Percentiles rank a stretch among this genome's conserved stretches.
Conservation (phyloP, 1,140 invertebrate genomes). For the Aphelinus certus region DNA sequence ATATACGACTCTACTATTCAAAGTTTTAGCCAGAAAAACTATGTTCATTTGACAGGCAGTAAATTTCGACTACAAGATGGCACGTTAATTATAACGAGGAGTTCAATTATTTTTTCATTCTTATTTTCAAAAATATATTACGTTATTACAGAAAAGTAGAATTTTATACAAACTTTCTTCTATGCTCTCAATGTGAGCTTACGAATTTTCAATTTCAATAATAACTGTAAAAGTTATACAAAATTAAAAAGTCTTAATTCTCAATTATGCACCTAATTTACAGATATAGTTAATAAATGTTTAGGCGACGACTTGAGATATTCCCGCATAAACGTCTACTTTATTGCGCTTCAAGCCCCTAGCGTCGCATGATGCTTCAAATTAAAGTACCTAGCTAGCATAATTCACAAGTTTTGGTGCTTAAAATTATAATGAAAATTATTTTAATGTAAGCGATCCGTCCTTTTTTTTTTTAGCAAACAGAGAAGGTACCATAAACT, state of each 20-base stretch:
- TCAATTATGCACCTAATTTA: conserved; percentile 37
- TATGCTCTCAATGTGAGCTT: conserved; percentile 32
- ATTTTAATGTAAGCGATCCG: conserved; percentile 21
- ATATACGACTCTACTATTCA: conserved; percentile 1
- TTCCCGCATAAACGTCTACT: conserved; percentile 20
- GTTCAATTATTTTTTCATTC: conserved; percentile 23
- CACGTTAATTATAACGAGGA: conserved; percentile 34
- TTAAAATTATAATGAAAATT: conserved; percentile 34
- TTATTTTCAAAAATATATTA: conserved; percentile 36
- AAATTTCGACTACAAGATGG: conserved; percentile 29
- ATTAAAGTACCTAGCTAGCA: conserved; percentile 38
- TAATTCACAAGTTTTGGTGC: conserved; percentile 36
- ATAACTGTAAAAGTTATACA: conserved; percentile 39
- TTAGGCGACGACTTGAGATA: conserved; percentile 29
- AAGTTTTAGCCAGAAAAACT: conserved; percentile 13
- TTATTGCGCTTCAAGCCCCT: conserved; percentile 29
- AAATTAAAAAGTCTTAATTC: conserved; percentile 42
- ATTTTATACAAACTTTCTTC: conserved; percentile 36
- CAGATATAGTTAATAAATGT: conserved; percentile 35
- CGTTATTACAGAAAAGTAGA: conserved; percentile 33
- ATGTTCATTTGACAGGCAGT: conserved; percentile 21
- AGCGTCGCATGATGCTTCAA: conserved; percentile 21
- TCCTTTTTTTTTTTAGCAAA: conserved; percentile 6
- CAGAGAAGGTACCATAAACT: conserved; percentile 24
- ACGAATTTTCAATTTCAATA: conserved; percentile 38